Conservation (phyloP, 2,113 vertebrate species). For the Crotalus helleri region DNA sequence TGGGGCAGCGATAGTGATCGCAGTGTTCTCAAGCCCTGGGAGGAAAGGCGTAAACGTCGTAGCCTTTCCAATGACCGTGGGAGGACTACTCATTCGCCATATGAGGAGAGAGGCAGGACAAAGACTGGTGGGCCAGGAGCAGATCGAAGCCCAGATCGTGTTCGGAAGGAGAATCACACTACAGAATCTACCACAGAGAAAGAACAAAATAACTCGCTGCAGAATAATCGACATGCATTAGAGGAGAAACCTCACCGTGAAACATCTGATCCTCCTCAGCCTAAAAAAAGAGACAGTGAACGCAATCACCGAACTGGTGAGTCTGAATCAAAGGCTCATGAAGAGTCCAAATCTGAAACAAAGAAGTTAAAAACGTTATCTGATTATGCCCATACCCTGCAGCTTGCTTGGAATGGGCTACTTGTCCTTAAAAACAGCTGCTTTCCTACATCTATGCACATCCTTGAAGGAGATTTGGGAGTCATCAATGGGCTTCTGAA, state of each 20-base stretch:
- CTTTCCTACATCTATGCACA: conserved; percentile 92
- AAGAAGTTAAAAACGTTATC: conserved; percentile 80
- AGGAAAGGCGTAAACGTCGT: conserved; percentile 83
- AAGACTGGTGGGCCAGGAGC: conserved; percentile 71
- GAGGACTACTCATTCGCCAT: conserved; percentile 70
- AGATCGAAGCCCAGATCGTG: conserved; percentile 85
- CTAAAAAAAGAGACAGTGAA: conserved; percentile 74
- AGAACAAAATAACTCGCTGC: conserved; percentile 74
- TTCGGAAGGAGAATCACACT: conserved; percentile 80
- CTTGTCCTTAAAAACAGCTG: conserved; percentile 97
- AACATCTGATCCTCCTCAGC: conserved; percentile 64
- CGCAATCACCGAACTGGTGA: conserved; percentile 82
- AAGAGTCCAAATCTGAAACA: conserved; percentile 74
- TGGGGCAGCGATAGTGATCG: conserved; percentile 82
- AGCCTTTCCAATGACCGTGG: conserved; percentile 80
- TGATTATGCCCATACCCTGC: conserved; percentile 85
- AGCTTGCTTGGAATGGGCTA: conserved; percentile 90
- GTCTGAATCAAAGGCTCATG: conserved; percentile 61
- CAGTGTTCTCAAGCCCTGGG: conserved; percentile 68
- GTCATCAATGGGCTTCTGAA: conserved; percentile 84
- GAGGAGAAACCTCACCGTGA: conserved; percentile 73
- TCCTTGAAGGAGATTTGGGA: conserved; percentile 87
- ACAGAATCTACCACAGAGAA: conserved; percentile 81
- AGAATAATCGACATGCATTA: conserved; percentile 72
- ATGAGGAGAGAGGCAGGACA: conserved; percentile 78